Base-by-base conservation (phyloP, 30 jellyfish, hydroid and myxozoan species). In the Cassiopea xamachana region DNA sequence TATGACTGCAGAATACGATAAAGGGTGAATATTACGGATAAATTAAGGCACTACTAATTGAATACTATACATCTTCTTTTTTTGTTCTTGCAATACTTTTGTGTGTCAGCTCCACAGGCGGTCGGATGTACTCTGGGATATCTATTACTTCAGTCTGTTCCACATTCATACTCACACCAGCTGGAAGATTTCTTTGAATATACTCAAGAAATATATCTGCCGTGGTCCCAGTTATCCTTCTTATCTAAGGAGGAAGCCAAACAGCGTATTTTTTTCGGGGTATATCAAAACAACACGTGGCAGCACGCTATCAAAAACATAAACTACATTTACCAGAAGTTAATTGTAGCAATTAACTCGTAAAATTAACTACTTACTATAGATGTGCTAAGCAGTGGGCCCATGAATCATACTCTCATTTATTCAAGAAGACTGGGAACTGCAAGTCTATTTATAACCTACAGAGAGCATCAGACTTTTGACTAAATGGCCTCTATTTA, bases 101-200 rank as follows among this genome's bases (percentile, higher is more conserved):
- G 69, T 69, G 94, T 16, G 83, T 87, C 44, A 87, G 39, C 81
- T 87, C 89, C 15, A 87, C 86, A 17, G 94, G 94, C 48, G 94
- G 94, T 15, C 94, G 89, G n/a, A 87, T 87, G 84, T 87, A 90
- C 14, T 90, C 97, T 0, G 98, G 98, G n/a, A 94, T 72, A 46
- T 88, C 85, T 39, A 91, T 85, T 17, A 94, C 89, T 69, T 94
- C 98, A 3, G 97, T 91, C 84, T 92, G 98, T 72, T 96, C 98
- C 18, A 96, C 98, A 49, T 81, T 87, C 99, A 96, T 96, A 48
- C 98, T 92, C 75, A 96, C 98, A 5, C 99, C 99, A 64, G 93
- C 99, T 12, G 99, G 99, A 13, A 96, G 80, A 84, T 96, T 92
- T 48, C 98, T 84, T 75, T 96, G 99, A 69, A 96, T 89, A 77